Percentiles rank a stretch among this genome's conserved stretches.
These are phyloP conservation scores for Pagetopsis macropterus DNA, from an alignment of 2,797 vertebrate genomes.

Conservation along the genomic window DNA sequence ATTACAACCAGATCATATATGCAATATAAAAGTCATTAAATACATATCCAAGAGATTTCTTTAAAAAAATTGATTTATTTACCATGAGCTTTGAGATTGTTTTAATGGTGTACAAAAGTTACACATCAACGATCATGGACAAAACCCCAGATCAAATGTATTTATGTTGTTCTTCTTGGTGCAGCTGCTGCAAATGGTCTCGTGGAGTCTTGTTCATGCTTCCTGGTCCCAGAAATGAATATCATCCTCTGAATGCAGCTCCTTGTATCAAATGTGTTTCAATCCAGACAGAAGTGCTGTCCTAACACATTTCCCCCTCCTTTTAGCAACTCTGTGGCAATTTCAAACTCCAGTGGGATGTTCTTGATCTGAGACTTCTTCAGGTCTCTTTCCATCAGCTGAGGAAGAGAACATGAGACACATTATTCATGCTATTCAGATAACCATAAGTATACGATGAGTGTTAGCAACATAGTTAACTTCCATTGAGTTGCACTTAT, in stretches of 20 bases:
- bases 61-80: not conserved
- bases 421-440: not conserved
- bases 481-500: not conserved
- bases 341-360: constrained; percentile 90
- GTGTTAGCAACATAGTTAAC: not conserved
- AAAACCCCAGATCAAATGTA: not conserved
- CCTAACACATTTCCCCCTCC: constrained; percentile 82
- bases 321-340: constrained; percentile 84
- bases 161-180: not conserved
- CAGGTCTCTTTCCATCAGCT: constrained; percentile 93
- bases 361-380: constrained; percentile 79
- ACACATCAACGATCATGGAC: not conserved
- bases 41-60: not conserved
- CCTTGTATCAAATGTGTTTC: constrained; percentile 13
- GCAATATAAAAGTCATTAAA: not conserved
- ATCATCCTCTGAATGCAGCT: not conserved
- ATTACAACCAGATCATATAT: not conserved
- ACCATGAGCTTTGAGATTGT: not conserved
- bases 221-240: not conserved
- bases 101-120: constrained; percentile 30
- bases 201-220: not conserved
- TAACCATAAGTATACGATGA: not conserved
- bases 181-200: not conserved
- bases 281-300: constrained; percentile 87
- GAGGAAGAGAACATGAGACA: constrained; percentile 23